Evolutionary conservation across 2,888 invertebrate species (phyloP).

Genomic region (Oscheius sp.): DNA sequence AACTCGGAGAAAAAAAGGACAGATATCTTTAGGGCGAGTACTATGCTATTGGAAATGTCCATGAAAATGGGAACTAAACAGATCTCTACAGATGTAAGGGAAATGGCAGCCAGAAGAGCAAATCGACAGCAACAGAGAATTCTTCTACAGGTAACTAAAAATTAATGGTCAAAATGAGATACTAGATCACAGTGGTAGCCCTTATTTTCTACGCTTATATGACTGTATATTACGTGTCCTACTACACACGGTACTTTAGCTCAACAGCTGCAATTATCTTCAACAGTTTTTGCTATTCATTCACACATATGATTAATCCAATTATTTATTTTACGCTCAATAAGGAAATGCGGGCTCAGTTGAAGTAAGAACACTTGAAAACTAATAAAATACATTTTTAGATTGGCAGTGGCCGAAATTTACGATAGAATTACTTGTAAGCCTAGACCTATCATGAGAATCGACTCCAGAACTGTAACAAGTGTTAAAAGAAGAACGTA

Average conservation of each 20-base stretch:
- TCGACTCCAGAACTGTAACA: conserved; percentile 22
- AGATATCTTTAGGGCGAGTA: conserved; percentile 57
- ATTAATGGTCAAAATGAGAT: neutral
- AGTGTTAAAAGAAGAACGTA: conserved; percentile 19
- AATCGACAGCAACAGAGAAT: conserved; percentile 68
- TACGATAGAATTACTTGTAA: conserved; percentile 17
- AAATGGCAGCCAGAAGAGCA: conserved; percentile 61
- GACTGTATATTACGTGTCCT: conserved; percentile 68
- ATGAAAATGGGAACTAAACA: conserved; percentile 67
- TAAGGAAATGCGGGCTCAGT: conserved; percentile 57
- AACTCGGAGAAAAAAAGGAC: neutral
- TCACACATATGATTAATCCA: conserved; percentile 70
- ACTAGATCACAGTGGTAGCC: conserved; percentile 69
- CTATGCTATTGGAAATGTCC: conserved; percentile 68
- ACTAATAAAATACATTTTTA: conserved; percentile 21
- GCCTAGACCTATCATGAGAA: conserved; percentile 25
- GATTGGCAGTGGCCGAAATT: conserved; percentile 37
- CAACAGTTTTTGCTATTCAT: conserved; percentile 70
- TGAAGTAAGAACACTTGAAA: conserved; percentile 27
- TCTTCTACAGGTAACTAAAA: conserved; percentile 58
- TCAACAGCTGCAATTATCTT: conserved; percentile 63
- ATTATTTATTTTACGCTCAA: conserved; percentile 68
- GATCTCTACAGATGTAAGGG: conserved; percentile 57
- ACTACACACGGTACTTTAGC: conserved; percentile 55
- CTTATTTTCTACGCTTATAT: conserved; percentile 69